These are phyloP conservation scores for Drosophila histrio DNA, from an alignment of 2,888 invertebrate genomes.

Conservation along the genomic window DNA sequence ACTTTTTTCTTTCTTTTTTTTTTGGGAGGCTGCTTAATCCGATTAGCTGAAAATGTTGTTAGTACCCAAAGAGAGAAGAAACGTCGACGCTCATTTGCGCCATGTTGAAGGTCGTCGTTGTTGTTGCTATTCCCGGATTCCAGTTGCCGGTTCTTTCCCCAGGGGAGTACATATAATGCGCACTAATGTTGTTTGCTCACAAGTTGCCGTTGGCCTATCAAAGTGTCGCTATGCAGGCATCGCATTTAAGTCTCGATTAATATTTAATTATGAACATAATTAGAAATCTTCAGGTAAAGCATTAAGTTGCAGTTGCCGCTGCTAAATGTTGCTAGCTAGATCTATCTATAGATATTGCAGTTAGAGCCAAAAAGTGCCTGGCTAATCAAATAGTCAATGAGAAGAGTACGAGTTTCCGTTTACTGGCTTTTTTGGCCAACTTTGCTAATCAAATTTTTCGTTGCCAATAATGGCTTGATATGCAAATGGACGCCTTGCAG, in stretches of 20 bases:
- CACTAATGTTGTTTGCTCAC: conserved; percentile 77
- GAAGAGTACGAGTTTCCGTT: conserved; percentile 40
- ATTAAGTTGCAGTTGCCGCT: conserved; percentile 19
- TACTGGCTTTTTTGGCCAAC: conserved; percentile 24
- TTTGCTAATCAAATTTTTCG: conserved; percentile 71
- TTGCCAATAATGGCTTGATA: conserved; percentile 76
- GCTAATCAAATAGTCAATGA: conserved; percentile 66
- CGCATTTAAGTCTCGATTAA: conserved; percentile 55
- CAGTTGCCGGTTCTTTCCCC: conserved; percentile 27
- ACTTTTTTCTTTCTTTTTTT: conserved; percentile 23
- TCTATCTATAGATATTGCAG: background rate
- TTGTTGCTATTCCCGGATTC: no score
- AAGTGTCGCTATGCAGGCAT: conserved; percentile 64
- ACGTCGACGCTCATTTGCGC: conserved; percentile 57
- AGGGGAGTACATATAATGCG: conserved; percentile 76
- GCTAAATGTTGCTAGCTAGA: conserved; percentile 46
- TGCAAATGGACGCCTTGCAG: conserved; percentile 73
- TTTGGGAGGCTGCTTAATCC: conserved; percentile 57
- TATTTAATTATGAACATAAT: conserved; percentile 72
- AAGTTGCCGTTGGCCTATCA: conserved; percentile 37
- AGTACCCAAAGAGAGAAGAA: conserved; percentile 31
- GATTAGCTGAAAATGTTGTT: conserved; percentile 75
- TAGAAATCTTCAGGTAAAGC: conserved; percentile 47
- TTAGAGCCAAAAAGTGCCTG: conserved; percentile 14
- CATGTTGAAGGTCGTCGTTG: conserved; percentile 53